phyloP scores from a whole-genome alignment of 2,113 vertebrate genomes.

The Sclerurus mexicanus region DNA sequence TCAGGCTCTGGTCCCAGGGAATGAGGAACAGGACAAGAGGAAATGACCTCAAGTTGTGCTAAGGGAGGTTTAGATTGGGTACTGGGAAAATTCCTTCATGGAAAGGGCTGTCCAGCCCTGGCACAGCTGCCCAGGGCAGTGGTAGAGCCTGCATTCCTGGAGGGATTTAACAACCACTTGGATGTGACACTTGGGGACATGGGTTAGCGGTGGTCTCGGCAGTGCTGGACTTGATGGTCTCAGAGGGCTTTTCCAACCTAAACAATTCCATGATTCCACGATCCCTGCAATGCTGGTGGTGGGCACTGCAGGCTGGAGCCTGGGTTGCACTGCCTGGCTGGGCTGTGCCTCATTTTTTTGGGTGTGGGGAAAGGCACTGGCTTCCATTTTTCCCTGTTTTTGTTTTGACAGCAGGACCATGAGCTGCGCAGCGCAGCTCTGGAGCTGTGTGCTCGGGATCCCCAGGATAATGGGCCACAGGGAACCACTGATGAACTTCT shows the following conservation, averaged over 20 bases:
- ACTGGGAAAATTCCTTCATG: background rate
- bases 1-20: background rate
- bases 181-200: background rate
- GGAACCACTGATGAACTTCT: background rate
- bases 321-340: fast-evolving
- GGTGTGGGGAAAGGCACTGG: background rate
- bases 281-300: background rate
- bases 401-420: background rate
- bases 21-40: background rate
- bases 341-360: background rate
- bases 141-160: background rate
- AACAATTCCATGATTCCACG: background rate
- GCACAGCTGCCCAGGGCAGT: background rate
- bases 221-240: background rate
- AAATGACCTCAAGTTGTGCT: background rate
- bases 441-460: background rate
- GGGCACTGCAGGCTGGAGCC: background rate
- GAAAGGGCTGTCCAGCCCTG: background rate
- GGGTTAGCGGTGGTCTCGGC: background rate
- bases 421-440: background rate
- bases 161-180: background rate
- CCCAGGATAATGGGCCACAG: fast-evolving
- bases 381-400: background rate
- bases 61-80: background rate
- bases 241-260: background rate